A percentile compares a stretch with the other conserved stretches of the same genome.
These are phyloP conservation scores for Coregonus suidteri DNA, from an alignment of 2,797 vertebrate genomes.

Conservation along the genomic window DNA sequence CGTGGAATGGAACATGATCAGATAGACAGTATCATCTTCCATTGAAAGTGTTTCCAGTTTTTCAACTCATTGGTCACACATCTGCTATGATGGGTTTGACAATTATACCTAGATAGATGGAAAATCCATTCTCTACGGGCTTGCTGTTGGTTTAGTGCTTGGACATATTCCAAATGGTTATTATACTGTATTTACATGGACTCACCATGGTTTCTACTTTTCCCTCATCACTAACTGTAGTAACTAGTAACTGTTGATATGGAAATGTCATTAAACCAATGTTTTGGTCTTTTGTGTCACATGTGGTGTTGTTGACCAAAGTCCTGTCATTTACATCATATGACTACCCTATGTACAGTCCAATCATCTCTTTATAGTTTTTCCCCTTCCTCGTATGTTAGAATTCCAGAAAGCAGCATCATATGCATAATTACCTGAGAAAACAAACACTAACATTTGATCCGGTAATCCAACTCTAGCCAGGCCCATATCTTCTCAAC, in stretches of 20 bases:
- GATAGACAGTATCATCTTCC: neutral
- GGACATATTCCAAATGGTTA: neutral
- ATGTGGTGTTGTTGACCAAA: slow-evolving; percentile 22
- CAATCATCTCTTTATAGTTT: slow-evolving; percentile 12
- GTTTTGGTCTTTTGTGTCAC: slow-evolving; percentile 31
- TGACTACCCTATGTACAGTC: slow-evolving; percentile 18
- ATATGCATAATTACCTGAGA: slow-evolving; percentile 1
- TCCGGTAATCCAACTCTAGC: neutral
- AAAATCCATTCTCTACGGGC: neutral
- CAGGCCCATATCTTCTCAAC: neutral
- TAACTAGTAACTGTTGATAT: slow-evolving; percentile 10
- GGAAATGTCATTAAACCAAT: slow-evolving; percentile 39
- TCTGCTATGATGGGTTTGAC: neutral
- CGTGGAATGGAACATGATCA: neutral
- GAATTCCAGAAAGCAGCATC: neutral
- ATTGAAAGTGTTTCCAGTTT: too few species aligned
- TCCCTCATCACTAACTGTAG: too few species aligned
- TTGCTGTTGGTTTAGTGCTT: neutral
- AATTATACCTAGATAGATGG: neutral
- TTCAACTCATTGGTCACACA: neutral
- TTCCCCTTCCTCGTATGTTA: neutral
- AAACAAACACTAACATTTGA: slow-evolving; percentile 18
- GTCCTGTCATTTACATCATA: slow-evolving; percentile 20
- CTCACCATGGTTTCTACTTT: neutral
- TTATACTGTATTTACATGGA: neutral